Percentiles rank a stretch among this genome's conserved stretches.
These are phyloP conservation scores for Origma solitaria DNA, from an alignment of 2,113 vertebrate species.

Conservation along the genomic window DNA sequence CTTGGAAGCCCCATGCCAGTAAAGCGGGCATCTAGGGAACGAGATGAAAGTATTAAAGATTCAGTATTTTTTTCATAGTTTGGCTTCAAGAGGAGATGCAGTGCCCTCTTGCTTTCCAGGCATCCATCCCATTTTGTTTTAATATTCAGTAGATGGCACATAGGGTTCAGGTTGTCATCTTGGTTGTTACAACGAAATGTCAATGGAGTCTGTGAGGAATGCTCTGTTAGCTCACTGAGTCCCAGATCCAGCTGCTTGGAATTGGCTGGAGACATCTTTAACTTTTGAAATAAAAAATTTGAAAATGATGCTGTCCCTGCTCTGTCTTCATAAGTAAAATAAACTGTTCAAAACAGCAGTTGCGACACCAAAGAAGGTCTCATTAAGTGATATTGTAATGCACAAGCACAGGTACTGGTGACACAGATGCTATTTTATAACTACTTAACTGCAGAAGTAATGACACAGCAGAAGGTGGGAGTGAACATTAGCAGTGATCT, in stretches of 20 bases:
- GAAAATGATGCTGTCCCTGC: slow-evolving; percentile 19
- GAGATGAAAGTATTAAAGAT: neutral
- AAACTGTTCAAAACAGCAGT: slow-evolving; percentile 58
- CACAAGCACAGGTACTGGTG: slow-evolving; percentile 57
- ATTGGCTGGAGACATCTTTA: slow-evolving; percentile 9
- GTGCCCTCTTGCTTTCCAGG: neutral
- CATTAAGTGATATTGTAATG: slow-evolving; percentile 65
- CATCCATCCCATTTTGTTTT: neutral
- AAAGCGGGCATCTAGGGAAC: neutral
- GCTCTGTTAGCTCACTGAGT: neutral
- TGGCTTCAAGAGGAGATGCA: neutral
- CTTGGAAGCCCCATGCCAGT: neutral
- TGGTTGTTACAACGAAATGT: neutral
- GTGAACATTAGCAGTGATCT: slow-evolving; percentile 51
- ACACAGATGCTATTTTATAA: slow-evolving; percentile 48
- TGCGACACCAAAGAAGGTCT: slow-evolving; percentile 39
- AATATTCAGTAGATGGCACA: neutral
- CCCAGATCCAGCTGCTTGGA: neutral
- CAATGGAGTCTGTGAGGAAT: neutral
- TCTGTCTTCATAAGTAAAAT: slow-evolving; percentile 41
- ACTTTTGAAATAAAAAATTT: slow-evolving; percentile 63
- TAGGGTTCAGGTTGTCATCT: neutral
- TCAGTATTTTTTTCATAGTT: neutral
- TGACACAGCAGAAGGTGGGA: slow-evolving; percentile 62
- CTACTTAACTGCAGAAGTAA: slow-evolving; percentile 59